phyloP scores from a whole-genome alignment of 2,797 vertebrate genomes.

The Allobates femoralis region DNA sequence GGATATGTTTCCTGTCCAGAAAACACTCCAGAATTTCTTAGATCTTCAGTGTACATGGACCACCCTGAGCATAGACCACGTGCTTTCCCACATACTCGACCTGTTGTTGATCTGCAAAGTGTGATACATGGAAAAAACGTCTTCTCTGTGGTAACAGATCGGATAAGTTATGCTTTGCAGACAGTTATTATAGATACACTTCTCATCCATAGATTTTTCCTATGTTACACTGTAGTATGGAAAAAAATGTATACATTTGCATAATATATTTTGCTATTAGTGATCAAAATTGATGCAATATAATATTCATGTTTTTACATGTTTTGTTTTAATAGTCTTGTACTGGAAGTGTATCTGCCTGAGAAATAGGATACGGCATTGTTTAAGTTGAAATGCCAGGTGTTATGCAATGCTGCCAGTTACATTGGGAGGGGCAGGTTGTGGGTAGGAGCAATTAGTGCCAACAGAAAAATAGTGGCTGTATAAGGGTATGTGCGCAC shows the following conservation, averaged over 20 bases:
- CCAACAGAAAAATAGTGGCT: too few relatives aligned
- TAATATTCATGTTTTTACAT: background rate
- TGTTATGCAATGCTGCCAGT: background rate
- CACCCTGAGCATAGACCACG: slow-evolving; percentile 29
- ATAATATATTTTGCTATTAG: background rate
- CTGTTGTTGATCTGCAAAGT: background rate
- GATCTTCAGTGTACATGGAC: slow-evolving; percentile 38
- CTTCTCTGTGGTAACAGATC: background rate
- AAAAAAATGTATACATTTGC: background rate
- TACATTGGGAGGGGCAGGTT: background rate
- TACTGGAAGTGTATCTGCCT: background rate
- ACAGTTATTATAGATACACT: background rate
- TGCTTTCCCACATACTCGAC: slow-evolving; percentile 35
- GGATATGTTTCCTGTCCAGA: slow-evolving; percentile 43
- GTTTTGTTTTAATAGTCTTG: background rate
- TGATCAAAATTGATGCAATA: background rate
- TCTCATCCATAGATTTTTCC: background rate
- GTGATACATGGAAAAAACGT: background rate
- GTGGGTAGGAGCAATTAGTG: too few relatives aligned
- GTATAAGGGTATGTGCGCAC: too few relatives aligned
- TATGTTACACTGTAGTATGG: background rate
- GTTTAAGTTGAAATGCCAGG: background rate
- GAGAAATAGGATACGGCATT: background rate
- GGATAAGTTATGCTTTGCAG: background rate
- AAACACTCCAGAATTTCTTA: slow-evolving; percentile 32